phyloP scores from a whole-genome alignment of 2,888 invertebrate species.

The Callimorpha dominula region DNA sequence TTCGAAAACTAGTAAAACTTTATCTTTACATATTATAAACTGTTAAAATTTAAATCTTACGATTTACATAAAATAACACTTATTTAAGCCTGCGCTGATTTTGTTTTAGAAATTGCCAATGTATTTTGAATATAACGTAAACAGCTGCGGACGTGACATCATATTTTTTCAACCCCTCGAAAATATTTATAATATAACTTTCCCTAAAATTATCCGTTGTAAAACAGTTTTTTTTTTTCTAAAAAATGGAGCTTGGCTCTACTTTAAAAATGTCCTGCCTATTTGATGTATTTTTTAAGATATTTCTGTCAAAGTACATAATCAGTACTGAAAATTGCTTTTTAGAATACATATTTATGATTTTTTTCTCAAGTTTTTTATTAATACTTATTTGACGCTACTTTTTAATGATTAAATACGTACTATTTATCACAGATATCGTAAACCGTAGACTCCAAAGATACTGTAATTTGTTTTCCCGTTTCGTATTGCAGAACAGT shows the following conservation, averaged over 20 bases:
- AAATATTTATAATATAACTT: too few relatives aligned
- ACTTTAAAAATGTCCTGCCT: too few relatives aligned
- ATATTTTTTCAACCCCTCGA: too few relatives aligned
- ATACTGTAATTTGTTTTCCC: conserved; percentile 49
- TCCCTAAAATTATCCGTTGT: too few relatives aligned
- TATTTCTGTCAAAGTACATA: background rate
- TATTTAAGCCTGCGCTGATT: background rate
- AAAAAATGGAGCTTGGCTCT: background rate
- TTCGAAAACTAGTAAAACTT: too few relatives aligned
- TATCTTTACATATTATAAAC: too few relatives aligned
- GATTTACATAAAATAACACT: background rate
- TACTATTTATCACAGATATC: background rate
- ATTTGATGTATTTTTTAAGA: background rate
- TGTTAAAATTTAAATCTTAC: background rate
- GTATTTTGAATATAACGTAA: background rate
- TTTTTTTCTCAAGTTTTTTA: background rate
- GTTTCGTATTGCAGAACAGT: conserved; percentile 58
- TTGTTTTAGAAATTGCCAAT: background rate
- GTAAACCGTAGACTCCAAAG: conserved; percentile 19
- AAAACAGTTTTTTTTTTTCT: background rate
- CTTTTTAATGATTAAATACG: background rate
- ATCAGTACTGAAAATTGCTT: background rate
- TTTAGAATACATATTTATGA: background rate
- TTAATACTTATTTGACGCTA: background rate
- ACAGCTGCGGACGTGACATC: background rate